Evolutionary conservation across 2,113 vertebrate species (phyloP).

Genomic region (Erpornis zantholeuca): DNA sequence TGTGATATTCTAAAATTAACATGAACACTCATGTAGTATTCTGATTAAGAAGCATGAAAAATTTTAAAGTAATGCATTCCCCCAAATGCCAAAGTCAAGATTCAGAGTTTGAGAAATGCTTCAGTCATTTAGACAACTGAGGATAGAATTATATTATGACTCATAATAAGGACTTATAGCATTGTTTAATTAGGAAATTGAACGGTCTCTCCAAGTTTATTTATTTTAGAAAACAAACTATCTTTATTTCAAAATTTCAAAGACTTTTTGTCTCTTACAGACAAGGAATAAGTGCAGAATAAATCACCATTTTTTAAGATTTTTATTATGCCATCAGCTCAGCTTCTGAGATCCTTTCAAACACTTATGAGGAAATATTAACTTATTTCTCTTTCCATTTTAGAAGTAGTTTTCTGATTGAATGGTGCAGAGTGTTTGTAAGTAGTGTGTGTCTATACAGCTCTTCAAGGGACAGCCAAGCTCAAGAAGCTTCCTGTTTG

Average conservation of each 20-base stretch:
- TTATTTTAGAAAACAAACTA: neutral
- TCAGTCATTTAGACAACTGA: neutral
- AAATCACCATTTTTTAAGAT: neutral
- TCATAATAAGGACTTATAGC: neutral
- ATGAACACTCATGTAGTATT: neutral
- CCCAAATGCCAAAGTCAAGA: neutral
- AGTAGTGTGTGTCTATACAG: neutral
- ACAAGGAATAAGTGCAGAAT: neutral
- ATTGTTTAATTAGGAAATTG: neutral
- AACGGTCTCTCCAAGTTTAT: neutral
- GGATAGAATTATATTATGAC: neutral
- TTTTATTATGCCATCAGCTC: neutral
- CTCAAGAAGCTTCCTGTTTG: neutral
- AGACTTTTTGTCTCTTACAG: neutral
- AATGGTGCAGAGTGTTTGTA: neutral
- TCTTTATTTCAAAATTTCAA: neutral
- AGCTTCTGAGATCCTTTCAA: neutral
- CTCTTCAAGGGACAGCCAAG: neutral
- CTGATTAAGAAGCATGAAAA: neutral
- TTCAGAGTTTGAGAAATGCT: neutral
- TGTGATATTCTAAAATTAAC: neutral
- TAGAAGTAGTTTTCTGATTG: neutral
- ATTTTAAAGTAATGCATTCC: neutral
- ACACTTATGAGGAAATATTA: neutral
- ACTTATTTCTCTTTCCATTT: neutral